Conservation (phyloP, 2,888 invertebrate genomes). For the Clistopyga incitator region DNA sequence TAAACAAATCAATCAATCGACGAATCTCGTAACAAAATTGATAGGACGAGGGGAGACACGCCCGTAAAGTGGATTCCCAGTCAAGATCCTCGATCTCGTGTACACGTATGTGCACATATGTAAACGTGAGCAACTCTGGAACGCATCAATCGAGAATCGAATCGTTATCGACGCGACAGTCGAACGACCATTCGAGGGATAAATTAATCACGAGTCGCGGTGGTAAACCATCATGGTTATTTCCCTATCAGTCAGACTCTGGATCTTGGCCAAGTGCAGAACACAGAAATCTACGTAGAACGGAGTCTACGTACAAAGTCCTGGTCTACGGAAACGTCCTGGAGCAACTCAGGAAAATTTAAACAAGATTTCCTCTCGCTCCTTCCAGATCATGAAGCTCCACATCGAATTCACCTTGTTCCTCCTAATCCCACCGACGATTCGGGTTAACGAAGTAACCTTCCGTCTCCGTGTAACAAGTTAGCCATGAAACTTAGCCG, state of each 20-base stretch:
- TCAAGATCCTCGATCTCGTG: not conserved
- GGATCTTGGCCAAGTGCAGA: conserved; percentile 54
- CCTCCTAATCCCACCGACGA: conserved; percentile 71
- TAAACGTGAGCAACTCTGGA: not conserved
- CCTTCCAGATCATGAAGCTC: conserved; percentile 1
- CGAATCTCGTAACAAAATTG: not conserved
- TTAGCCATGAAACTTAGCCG: not conserved
- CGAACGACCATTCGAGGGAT: conserved; percentile 46
- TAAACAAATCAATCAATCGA: not conserved
- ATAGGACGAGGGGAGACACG: not conserved
- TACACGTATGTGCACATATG: not conserved
- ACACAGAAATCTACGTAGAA: conserved; percentile 16
- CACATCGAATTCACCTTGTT: conserved; percentile 18
- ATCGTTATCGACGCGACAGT: conserved; percentile 52
- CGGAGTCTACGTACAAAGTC: conserved; percentile 14
- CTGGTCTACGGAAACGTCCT: conserved; percentile 13
- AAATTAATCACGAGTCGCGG: conserved; percentile 56
- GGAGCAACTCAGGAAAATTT: conserved; percentile 14
- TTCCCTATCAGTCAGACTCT: conserved; percentile 30
- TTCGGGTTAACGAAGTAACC: conserved; percentile 70
- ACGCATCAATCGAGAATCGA: conserved; percentile 32
- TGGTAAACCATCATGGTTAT: conserved; percentile 13
- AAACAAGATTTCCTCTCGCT: conserved; percentile 7
- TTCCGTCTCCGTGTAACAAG: not conserved
- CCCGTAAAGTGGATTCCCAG: not conserved